A percentile compares a stretch with the other conserved stretches of the same genome.
phyloP scores from a whole-genome alignment of 2,113 vertebrate species.

The Cyprinodon brontotheroides region DNA sequence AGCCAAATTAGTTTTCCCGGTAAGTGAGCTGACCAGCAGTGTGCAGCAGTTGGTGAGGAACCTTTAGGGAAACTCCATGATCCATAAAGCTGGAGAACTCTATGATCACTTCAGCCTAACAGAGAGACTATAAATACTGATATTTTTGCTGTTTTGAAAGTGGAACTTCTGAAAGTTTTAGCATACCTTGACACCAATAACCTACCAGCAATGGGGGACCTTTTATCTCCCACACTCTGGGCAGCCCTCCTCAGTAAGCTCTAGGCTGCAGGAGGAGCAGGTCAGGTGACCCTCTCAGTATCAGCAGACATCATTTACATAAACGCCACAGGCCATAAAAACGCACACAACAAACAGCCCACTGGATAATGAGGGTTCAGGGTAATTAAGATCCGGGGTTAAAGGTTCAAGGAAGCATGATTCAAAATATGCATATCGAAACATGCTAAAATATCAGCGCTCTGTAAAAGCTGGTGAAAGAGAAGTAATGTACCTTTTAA shows the following conservation, averaged over 20 bases:
- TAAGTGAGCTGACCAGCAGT: no score
- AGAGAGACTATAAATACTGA: background rate
- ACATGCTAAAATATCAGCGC: no score
- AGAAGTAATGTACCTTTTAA: background rate
- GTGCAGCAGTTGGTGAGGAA: no score
- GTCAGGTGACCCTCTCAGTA: background rate
- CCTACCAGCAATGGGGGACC: background rate
- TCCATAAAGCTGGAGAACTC: no score
- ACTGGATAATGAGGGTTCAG: background rate
- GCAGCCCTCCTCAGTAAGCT: no score
- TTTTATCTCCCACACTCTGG: background rate
- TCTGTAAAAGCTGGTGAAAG: no score
- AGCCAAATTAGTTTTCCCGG: no score
- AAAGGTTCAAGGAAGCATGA: no score
- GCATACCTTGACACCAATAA: background rate
- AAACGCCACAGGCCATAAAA: background rate
- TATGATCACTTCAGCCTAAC: no score
- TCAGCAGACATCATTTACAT: background rate
- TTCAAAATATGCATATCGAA: no score
- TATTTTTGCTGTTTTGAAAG: background rate
- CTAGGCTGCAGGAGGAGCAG: background rate
- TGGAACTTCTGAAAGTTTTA: background rate
- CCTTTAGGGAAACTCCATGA: no score
- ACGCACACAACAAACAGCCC: background rate
- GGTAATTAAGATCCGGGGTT: background rate